Base-by-base conservation (phyloP, 2,113 vertebrate species). In the Vireo altiloquus region DNA sequence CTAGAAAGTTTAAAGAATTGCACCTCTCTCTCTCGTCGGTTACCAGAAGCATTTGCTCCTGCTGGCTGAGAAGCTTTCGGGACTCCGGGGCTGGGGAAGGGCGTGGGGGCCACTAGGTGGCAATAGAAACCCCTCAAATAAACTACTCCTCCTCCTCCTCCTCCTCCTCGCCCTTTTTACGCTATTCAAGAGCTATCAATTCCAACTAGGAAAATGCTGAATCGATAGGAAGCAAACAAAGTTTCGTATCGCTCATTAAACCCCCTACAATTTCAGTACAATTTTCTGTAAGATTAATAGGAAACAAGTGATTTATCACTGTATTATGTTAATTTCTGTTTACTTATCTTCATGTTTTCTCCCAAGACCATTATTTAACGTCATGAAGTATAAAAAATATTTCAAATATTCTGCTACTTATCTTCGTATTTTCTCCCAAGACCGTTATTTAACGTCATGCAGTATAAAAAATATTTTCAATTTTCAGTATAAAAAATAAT, bases 81-180 rank as follows among this genome's bases (percentile, higher is more conserved):
- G 39, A 72, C 21, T 18, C 5, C 2, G 16, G 59, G 15, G 25
- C 52, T 8, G 14, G 15, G 27, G 31, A 9, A 19, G 50, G 39
- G 22, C 7, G 14, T 5, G 17, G 46, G 33, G n/a, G 85, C 96
- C 98, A 96, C 97, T 98, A 98, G 98, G 92, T 98, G 98, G 98
- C 98, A 96, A 88, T 96, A 97, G 88, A 98, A 98, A 97, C 92
- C 94, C 96, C 97, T 75, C 52, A 85, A 96, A 97, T 40, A 60
- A 79, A 54, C 30, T 6, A 2, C 28, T 9, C 1, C 57, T 44
- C 3, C 25, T 9, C 3, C 28, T 9, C 1, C 57, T 44, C 3
- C 25, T 9, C 3, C 57, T 44, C 4, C 25, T n/a, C 30, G 0
- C 20, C 3, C 21, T 4, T 4, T 8, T n/a, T 13, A 0, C 1